phyloP scores from a whole-genome alignment of 2,888 invertebrate species.

The Horisme vitalbata region DNA sequence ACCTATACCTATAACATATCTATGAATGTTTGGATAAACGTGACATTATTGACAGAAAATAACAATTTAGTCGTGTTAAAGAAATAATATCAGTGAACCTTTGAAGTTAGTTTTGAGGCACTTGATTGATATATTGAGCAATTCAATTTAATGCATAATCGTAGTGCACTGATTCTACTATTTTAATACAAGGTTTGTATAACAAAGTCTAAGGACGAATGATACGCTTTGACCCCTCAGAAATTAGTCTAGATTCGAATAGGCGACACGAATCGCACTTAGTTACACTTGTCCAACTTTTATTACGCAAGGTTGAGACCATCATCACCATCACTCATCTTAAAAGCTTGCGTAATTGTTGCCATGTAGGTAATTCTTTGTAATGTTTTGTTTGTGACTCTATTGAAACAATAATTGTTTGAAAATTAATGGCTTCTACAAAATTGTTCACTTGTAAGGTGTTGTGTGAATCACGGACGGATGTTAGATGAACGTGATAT shows the following conservation, averaged over 20 bases:
- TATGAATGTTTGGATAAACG: not conserved
- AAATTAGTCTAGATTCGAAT: conserved; percentile 53
- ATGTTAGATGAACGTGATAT: conserved; percentile 32
- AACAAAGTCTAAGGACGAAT: conserved; percentile 42
- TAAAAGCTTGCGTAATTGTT: conserved; percentile 33
- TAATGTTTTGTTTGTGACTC: conserved; percentile 23
- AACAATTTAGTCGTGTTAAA: conserved; percentile 13
- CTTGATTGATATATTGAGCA: conserved; percentile 25
- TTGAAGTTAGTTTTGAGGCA: conserved; percentile 17
- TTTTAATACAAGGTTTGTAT: conserved; percentile 46
- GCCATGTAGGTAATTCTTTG: conserved; percentile 23
- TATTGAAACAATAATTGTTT: conserved; percentile 26
- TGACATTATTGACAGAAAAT: not conserved
- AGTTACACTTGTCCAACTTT: conserved; percentile 40
- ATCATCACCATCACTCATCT: conserved; percentile 37
- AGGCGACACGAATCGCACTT: conserved; percentile 52
- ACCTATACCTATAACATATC: too few relatives aligned
- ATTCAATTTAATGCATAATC: conserved; percentile 38
- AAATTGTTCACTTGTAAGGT: conserved; percentile 25
- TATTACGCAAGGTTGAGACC: conserved; percentile 42
- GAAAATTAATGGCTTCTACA: conserved; percentile 22
- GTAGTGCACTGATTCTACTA: conserved; percentile 46
- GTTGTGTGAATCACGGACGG: conserved; percentile 29
- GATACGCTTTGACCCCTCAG: conserved; percentile 54
- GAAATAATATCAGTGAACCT: conserved; percentile 25